These are phyloP conservation scores for Trachurus trachurus DNA, from an alignment of 2,797 vertebrate genomes.

Conservation along the genomic window DNA sequence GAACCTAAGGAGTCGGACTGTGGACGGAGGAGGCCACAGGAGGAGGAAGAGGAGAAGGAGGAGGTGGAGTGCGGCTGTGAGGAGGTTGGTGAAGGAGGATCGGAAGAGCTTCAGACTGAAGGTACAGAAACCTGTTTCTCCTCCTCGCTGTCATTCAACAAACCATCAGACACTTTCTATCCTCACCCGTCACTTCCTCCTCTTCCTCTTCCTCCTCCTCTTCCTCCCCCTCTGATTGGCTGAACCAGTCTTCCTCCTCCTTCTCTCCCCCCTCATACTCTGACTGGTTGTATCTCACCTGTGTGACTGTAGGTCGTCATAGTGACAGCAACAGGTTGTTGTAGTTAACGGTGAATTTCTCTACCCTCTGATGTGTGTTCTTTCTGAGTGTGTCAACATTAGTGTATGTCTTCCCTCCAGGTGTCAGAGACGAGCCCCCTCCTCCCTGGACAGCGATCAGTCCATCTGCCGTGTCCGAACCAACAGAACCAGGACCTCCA, in stretches of 20 bases:
- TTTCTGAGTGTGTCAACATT: too few relatives aligned
- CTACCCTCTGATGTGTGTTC: too few relatives aligned
- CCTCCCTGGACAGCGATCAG: neutral
- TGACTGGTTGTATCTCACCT: neutral
- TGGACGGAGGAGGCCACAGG: constrained; percentile 2
- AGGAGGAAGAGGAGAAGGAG: neutral
- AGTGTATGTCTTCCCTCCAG: neutral
- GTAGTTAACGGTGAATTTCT: too few relatives aligned
- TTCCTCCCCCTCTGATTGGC: neutral
- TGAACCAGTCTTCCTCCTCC: constrained; percentile 6
- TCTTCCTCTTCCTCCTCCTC: constrained; percentile 1
- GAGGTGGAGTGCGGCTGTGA: constrained; percentile 24
- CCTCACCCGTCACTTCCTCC: constrained; percentile 3
- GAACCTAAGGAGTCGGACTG: neutral
- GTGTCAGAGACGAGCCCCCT: neutral
- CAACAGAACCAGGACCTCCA: constrained; percentile 35
- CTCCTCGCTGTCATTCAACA: constrained; percentile 26
- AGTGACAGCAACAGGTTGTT: too few relatives aligned
- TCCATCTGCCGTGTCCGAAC: constrained; percentile 5
- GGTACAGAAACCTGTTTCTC: constrained; percentile 63
- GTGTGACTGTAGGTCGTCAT: neutral
- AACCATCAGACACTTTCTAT: constrained; percentile 16
- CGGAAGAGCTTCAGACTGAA: constrained; percentile 57
- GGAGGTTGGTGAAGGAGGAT: constrained; percentile 46
- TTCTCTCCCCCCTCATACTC: neutral